These are phyloP conservation scores for Vidua macroura DNA, from an alignment of 2,113 vertebrate genomes.

Conservation along the genomic window DNA sequence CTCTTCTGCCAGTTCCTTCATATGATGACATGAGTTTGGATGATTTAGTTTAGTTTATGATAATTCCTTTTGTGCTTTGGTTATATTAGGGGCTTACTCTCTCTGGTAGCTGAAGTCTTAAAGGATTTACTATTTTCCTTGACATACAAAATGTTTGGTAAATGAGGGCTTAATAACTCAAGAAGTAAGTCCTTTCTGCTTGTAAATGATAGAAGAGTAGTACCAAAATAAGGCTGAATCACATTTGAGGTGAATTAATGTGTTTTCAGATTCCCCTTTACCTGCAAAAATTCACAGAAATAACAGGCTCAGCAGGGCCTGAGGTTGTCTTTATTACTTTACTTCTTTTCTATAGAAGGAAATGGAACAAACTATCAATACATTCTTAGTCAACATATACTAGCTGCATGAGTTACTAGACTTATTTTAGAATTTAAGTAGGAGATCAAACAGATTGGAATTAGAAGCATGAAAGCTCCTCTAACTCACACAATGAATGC, in stretches of 20 bases:
- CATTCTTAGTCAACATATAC: neutral
- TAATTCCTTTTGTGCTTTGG: neutral
- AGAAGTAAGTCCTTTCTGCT: neutral
- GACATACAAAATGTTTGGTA: neutral
- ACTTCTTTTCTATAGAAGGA: neutral
- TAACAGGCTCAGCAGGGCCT: neutral
- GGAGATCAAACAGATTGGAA: conserved; percentile 1
- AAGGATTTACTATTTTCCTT: neutral
- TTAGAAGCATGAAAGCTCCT: neutral
- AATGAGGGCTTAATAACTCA: neutral
- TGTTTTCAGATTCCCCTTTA: neutral
- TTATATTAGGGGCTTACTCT: neutral
- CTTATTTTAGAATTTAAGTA: conserved; percentile 11
- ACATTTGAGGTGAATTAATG: neutral
- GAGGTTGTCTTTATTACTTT: neutral
- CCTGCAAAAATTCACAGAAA: neutral
- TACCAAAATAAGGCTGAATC: neutral
- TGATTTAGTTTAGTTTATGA: conserved; percentile 22
- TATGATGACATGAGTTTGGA: neutral
- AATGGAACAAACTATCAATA: neutral
- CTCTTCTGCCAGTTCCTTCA: neutral
- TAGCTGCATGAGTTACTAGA: neutral
- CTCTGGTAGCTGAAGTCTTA: neutral
- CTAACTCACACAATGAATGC: neutral
- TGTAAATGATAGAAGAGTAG: neutral